These are phyloP conservation scores for Dryobotodes eremita DNA, from an alignment of 2,888 invertebrate species.

Conservation along the genomic window DNA sequence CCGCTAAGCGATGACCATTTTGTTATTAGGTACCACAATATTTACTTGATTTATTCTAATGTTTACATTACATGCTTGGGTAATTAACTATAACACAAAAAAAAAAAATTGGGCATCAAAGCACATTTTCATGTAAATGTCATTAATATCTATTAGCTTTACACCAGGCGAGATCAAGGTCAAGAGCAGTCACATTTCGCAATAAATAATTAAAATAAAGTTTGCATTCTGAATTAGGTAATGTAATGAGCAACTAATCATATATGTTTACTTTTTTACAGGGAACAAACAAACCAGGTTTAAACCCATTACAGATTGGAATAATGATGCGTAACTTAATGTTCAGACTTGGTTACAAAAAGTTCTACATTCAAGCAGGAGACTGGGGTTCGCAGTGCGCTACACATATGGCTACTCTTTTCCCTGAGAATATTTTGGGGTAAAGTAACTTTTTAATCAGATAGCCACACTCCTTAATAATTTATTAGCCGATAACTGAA, in stretches of 20 bases:
- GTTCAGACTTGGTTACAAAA: constrained; percentile 92
- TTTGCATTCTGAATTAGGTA: background rate
- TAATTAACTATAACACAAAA: no score
- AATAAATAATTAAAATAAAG: background rate
- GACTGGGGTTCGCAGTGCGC: constrained; percentile 94
- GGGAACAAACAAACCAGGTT: constrained; percentile 91
- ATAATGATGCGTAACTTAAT: constrained; percentile 93
- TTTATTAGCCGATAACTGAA: background rate
- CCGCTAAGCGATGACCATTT: no score
- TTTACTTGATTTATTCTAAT: background rate
- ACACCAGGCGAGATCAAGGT: background rate
- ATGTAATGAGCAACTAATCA: background rate
- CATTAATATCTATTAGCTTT: background rate
- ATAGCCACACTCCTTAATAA: background rate
- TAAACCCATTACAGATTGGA: constrained; percentile 91
- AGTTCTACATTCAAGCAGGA: constrained; percentile 94
- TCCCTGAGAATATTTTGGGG: constrained; percentile 91
- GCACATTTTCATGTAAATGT: no score
- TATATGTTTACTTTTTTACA: constrained; percentile 66
- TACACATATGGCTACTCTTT: constrained; percentile 91
- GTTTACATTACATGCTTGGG: background rate
- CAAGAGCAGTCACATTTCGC: background rate
- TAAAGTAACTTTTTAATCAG: constrained; percentile 66
- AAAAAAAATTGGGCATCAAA: no score
- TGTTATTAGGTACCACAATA: constrained; percentile 1